A percentile compares a stretch with the other conserved stretches of the same genome.
phyloP scores from a whole-genome alignment of 2,888 invertebrate genomes.

The Galerucella pusilla region DNA sequence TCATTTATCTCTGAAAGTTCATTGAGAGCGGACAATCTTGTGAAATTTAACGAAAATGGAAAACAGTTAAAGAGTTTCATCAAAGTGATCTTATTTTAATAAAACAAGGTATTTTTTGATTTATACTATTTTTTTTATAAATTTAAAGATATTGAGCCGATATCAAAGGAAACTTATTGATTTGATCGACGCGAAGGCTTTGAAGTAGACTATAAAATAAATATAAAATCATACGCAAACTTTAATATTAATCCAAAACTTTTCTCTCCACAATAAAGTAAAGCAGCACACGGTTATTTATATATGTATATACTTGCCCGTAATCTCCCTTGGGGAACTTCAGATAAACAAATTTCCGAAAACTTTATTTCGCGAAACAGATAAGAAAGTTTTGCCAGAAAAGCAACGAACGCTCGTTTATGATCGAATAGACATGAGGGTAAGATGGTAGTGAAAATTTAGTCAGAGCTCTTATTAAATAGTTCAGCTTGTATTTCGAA shows the following conservation, averaged over 20 bases:
- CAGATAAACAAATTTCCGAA: constrained; percentile 30
- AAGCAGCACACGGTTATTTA: constrained; percentile 7
- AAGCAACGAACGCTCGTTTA: constrained; percentile 20
- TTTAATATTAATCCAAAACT: constrained; percentile 10
- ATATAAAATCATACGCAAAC: neutral
- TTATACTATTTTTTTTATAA: too few relatives aligned
- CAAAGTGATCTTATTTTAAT: too few relatives aligned
- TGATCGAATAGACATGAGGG: too few relatives aligned
- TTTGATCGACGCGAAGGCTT: neutral
- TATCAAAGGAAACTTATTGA: neutral
- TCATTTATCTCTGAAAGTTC: too few relatives aligned
- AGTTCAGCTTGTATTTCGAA: too few relatives aligned
- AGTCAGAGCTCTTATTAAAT: too few relatives aligned
- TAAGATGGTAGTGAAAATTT: too few relatives aligned
- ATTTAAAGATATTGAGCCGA: too few relatives aligned
- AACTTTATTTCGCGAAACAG: constrained; percentile 34
- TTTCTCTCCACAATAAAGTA: constrained; percentile 8
- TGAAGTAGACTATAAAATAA: neutral
- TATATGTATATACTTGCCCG: constrained; percentile 3
- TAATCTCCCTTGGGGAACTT: constrained; percentile 18
- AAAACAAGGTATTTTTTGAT: too few relatives aligned
- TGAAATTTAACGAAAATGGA: too few relatives aligned
- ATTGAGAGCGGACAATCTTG: too few relatives aligned
- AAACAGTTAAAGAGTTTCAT: too few relatives aligned
- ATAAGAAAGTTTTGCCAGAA: constrained; percentile 33